Evolutionary conservation across 2,797 vertebrate species (phyloP).

Genomic region (Sebastiscus tertius): DNA sequence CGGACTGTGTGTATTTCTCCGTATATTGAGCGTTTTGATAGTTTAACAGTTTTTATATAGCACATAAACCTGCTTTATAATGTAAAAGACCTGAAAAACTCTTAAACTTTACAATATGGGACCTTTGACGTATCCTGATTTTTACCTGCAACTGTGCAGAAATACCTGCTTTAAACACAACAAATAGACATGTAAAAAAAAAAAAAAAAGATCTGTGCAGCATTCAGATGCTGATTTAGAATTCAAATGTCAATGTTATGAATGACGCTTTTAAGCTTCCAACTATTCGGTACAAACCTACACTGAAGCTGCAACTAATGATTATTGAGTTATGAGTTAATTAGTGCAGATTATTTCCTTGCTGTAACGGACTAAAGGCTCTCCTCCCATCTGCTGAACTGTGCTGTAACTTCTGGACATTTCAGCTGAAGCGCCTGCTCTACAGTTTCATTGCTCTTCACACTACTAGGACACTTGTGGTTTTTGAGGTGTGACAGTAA

Average conservation of each 20-base stretch:
- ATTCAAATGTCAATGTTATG: not conserved
- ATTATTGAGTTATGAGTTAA: no score
- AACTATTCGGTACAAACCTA: not conserved
- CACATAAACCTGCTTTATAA: no score
- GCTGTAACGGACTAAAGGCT: no score
- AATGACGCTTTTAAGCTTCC: not conserved
- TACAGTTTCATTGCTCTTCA: not conserved
- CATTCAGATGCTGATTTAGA: not conserved
- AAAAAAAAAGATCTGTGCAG: not conserved
- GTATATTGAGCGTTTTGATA: no score
- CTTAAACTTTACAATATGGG: no score
- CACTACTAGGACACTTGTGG: constrained; percentile 3
- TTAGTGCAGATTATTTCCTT: no score
- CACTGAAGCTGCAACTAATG: no score
- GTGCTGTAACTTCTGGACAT: not conserved
- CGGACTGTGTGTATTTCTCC: no score
- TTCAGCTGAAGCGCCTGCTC: not conserved
- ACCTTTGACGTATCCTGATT: not conserved
- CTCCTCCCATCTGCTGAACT: no score
- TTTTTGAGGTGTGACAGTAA: constrained; percentile 13
- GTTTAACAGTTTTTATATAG: no score
- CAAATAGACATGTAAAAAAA: not conserved
- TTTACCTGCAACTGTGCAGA: not conserved
- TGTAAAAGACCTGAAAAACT: no score
- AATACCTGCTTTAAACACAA: not conserved